These are phyloP conservation scores for Ifrita kowaldi DNA, from an alignment of 2,113 vertebrate species.

Conservation along the genomic window DNA sequence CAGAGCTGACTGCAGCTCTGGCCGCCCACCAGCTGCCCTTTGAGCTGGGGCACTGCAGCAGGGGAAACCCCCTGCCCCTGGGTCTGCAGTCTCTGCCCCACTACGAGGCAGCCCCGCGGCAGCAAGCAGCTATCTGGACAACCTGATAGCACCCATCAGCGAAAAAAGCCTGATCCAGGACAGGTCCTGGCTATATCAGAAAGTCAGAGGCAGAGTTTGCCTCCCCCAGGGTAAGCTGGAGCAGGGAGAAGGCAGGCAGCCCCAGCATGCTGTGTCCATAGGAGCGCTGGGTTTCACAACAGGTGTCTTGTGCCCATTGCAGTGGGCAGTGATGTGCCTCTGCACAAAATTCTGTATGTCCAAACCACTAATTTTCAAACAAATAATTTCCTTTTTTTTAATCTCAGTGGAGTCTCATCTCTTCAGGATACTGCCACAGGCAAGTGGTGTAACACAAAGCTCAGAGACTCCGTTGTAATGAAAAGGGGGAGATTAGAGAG, in stretches of 20 bases:
- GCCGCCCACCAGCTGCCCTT: neutral
- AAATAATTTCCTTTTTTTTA: neutral
- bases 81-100: neutral
- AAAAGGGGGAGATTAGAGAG: neutral
- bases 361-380: neutral
- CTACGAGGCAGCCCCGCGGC: neutral
- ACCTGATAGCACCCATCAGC: neutral
- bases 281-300: neutral
- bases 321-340: neutral
- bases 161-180: neutral
- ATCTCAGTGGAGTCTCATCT: neutral
- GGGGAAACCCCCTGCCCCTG: neutral
- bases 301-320: neutral
- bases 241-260: neutral
- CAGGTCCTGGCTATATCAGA: neutral
- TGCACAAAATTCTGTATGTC: neutral
- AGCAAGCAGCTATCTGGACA: neutral
- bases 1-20: neutral
- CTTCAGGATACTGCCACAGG: neutral
- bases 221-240: neutral
- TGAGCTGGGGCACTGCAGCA: neutral
- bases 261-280: accelerated
- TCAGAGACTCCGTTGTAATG: neutral
- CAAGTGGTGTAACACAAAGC: neutral
- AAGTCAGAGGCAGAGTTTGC: neutral